These are phyloP conservation scores for Callaeas wilsoni DNA, from an alignment of 2,113 vertebrate species.

Conservation along the genomic window DNA sequence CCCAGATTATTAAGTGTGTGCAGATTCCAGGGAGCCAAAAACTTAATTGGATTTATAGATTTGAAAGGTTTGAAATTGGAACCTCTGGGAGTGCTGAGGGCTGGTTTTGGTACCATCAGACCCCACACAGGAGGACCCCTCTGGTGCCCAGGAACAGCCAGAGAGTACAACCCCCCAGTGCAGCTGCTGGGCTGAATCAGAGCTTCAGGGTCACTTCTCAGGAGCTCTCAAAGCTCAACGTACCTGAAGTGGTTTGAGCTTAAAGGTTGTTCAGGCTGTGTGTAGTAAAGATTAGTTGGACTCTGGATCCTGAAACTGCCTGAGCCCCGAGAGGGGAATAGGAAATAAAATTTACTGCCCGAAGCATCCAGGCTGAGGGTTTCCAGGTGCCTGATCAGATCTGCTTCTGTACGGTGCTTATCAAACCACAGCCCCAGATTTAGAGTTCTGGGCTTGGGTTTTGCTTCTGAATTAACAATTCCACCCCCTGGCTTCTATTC, in stretches of 20 bases:
- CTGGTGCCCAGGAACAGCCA: neutral
- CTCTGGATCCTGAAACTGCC: neutral
- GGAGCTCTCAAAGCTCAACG: neutral
- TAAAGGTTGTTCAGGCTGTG: neutral
- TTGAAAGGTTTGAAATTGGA: neutral
- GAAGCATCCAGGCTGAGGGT: neutral
- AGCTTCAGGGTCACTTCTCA: neutral
- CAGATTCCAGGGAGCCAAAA: neutral
- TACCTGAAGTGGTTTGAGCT: neutral
- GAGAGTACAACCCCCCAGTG: fast-evolving
- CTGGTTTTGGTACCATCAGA: neutral
- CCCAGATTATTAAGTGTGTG: neutral
- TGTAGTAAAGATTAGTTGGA: neutral
- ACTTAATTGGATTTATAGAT: neutral
- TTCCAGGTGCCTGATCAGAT: neutral
- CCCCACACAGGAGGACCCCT: neutral
- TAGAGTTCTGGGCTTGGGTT: neutral
- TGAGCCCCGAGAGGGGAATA: neutral
- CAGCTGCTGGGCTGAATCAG: neutral
- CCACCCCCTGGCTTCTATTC: constrained; percentile 39
- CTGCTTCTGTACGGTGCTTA: neutral
- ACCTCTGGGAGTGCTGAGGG: neutral
- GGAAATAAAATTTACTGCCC: neutral
- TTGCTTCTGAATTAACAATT: neutral
- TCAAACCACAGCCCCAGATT: neutral